Evolutionary conservation across 1,140 invertebrate species (phyloP), one percentile per base, ranked within the genome.

Genomic region (Lepidostoma basale): DNA sequence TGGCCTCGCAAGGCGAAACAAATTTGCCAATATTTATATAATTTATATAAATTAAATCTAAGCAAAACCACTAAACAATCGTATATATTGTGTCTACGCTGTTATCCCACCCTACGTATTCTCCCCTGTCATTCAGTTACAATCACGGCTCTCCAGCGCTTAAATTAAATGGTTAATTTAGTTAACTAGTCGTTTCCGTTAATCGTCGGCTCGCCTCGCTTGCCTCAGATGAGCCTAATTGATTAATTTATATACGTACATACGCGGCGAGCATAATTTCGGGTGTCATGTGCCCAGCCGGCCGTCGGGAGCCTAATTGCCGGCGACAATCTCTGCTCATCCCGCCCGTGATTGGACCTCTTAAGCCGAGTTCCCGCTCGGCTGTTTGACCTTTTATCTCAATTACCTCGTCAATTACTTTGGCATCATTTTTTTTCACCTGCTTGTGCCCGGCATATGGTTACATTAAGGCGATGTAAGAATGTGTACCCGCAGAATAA

Each of bases 151-250:
- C 81, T 82, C 79, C 81, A 83, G 82, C 81, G 80, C 78, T 79
- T 83, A 82, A 83, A 83, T 82, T 79, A 78, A 82, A 79, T 79
- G 79, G 75, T 78, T 83, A 83, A 83, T 82, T 83, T 82, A 82
- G 78, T 83, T 83, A 83, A 83, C 81, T 82, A 83, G 82, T 81
- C 77, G 77, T 79, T 82, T 83, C 82, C 82, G 82, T 79, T 83
- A 83, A 83, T 83, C 81, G 81, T 78, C 79, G 77, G 77, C 77
- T 78, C 72, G 76, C 78, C 77, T 78, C 76, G 78, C 77, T 78
- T 75, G 52, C 33, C 65, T 42, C 56, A 47, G 47, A 44, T 66
- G 62, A 76, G 76, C 67, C 56, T 72, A 69, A 72, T 72, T 72
- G 70, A 69, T 72, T 72, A 72, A 72, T 72, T 68, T 72, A 68